A percentile compares a stretch with the other conserved stretches of the same genome.
phyloP scores from a whole-genome alignment of 2,797 vertebrate species.

The Fratercula arctica region DNA sequence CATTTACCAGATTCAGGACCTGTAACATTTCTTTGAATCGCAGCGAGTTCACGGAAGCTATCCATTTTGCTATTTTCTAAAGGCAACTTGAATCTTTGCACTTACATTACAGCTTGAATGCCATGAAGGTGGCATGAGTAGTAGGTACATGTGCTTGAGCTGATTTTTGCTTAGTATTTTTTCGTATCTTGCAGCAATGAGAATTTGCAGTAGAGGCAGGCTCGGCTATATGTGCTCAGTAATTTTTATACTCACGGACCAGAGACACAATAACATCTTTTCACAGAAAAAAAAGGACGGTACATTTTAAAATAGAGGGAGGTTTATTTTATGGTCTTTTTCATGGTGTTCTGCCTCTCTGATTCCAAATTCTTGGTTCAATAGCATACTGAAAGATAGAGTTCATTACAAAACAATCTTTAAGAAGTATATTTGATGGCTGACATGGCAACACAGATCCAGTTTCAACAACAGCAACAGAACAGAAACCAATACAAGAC shows the following conservation, averaged over 20 bases:
- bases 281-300: not conserved
- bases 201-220: not conserved
- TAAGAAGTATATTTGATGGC: constrained; percentile 54
- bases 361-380: constrained; percentile 59
- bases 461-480: constrained; percentile 26
- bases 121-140: not conserved
- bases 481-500: constrained; percentile 23
- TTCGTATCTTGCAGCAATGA: not conserved
- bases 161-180: not conserved
- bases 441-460: constrained; percentile 30
- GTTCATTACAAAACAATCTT: constrained; percentile 64
- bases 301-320: constrained; percentile 42
- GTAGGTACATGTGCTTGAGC: not conserved
- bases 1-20: not conserved
- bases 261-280: constrained; percentile 44
- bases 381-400: constrained; percentile 55
- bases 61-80: constrained; percentile 2
- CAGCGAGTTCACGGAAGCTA: not conserved
- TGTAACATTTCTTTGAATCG: not conserved
- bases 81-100: not conserved
- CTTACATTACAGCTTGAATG: not conserved
- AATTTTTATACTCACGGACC: constrained; percentile 30
- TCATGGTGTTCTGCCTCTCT: constrained; percentile 32
- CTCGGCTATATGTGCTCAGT: not conserved
- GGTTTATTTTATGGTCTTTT: constrained; percentile 53